Percentiles rank a stretch among this genome's conserved stretches.
These are phyloP conservation scores for Enteromius fasciolatus DNA, from an alignment of 2,797 vertebrate species.

Conservation along the genomic window DNA sequence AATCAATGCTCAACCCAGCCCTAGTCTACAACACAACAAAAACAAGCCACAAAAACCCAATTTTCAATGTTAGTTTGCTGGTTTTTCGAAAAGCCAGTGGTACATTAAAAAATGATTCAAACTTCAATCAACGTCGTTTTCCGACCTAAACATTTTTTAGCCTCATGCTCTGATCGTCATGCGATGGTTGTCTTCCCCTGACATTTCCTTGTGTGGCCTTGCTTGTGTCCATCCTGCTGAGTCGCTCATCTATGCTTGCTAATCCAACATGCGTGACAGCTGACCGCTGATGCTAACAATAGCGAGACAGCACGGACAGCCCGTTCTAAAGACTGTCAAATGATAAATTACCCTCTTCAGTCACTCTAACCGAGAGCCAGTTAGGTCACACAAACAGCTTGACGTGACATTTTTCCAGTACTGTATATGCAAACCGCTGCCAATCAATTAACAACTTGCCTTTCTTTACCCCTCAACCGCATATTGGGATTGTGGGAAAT, in stretches of 20 bases:
- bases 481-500: constrained; percentile 67
- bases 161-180: constrained; percentile 21
- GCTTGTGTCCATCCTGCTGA: constrained; percentile 57
- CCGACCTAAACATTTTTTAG: not conserved
- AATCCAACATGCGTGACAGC: constrained; percentile 62
- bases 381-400: constrained; percentile 65
- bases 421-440: constrained; percentile 67
- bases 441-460: constrained; percentile 70
- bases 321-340: constrained; percentile 50
- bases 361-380: constrained; percentile 59
- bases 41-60: not conserved
- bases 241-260: constrained; percentile 54
- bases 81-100: not conserved
- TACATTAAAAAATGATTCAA: not conserved
- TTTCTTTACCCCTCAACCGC: constrained; percentile 61
- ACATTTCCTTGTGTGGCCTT: constrained; percentile 55
- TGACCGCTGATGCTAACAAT: constrained; percentile 65
- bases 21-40: not conserved
- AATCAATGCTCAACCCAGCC: not conserved
- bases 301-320: constrained; percentile 56
- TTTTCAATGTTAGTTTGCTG: not conserved
- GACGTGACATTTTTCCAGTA: constrained; percentile 62
- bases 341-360: constrained; percentile 67
- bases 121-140: not conserved
- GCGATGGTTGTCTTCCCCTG: constrained; percentile 45